Base-by-base conservation (phyloP, 2,888 invertebrate genomes). In the Apodemia zela region DNA sequence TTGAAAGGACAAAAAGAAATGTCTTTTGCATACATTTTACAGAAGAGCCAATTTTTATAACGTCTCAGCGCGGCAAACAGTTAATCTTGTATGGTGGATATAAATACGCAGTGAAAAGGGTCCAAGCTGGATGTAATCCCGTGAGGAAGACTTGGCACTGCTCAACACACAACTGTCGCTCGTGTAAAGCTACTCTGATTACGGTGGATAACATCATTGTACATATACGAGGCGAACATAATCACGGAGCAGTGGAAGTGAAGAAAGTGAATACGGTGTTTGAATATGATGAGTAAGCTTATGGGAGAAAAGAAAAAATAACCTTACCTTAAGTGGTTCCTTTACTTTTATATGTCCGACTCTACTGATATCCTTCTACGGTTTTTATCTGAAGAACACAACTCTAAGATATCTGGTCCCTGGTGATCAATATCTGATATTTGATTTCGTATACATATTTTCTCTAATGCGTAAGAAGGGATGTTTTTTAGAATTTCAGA, bases 141-240 rank as follows among this genome's bases (percentile, higher is more conserved):
- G 33, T 57, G 11, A 70, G 68, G 58, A 70, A 65, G 15, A 66
- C 77, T 4, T 81, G 80, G 79, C 72, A 72, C 29, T 81, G 81
- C 35, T 78, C 80, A 3, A 76, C 77, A 0, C 76, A 80, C 54
- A 71, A 73, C 38, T 73, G 73, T 38, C 73, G 71, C 38, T 73
- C 73, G 0, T 80, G 80, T 62, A 67, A 69, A 5, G 80, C 78
- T 0, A 68, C 69, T 3, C 67, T 80, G 1, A 68, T 71, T 21
- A 79, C 77, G 0, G 65, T 74, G 59, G 69, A 75, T 1, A 67
- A 73, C 29, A 67, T 74, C 29, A 76, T 82, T 7, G 69, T 80
- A 1, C 69, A 65, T 11, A 58, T 71, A 11, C 66, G 68, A 10
- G 67, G 72, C 49, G 57, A 65, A 3, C 76, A 78, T 61, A 74